Base-by-base conservation (phyloP, 2,797 vertebrate genomes). In the Morelia viridis region DNA sequence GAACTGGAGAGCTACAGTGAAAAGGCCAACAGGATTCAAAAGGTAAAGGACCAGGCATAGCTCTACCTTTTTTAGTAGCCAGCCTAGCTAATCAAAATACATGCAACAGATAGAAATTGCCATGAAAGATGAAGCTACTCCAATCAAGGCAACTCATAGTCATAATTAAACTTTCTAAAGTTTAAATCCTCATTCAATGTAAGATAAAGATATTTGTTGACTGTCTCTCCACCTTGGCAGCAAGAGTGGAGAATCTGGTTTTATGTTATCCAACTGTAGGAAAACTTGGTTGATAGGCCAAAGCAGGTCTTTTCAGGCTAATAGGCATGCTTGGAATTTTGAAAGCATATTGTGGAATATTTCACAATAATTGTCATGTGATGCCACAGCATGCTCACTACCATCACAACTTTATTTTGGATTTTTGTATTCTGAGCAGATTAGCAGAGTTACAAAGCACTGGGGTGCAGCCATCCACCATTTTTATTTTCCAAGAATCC, bases 1-100 rank as follows among this genome's bases (percentile, higher is more conserved):
- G 98, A 99, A 95, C 97, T 99, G 95, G 98, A 98, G 95, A 98
- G 95, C 94, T 98, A 97, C 0, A 91, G 88, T 0, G 98, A 99
- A 97, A 99, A 99, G 96, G 98, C 98, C 0, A 96, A 96, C 93
- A 96, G 98, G 89, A 98, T 99, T 28, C 98, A 99, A 94, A 99
- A 99, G 98, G 99, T 99, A 97, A 91, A 96, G 19, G 60, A 56
- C 50, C 28, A 85, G 62, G 12, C 22, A 11, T 0, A 10, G 1
- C 24, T 7, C 22, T 15, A 7, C 28, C 53, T 89, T 83, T 87
- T 26, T 60, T 11, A 41, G 56, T 2, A 90, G 24, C 35, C 7
- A 90, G 11, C 28, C 10, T 28, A 13, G 41, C 26, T 57, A 9
- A n/a, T 22, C 19, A 57, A 31, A 90, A 46, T 22, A 19, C 13